A percentile compares a stretch with the other conserved stretches of the same genome.
Evolutionary conservation across 2,797 vertebrate genomes (phyloP).

Genomic region (Diglossa cyanea): DNA sequence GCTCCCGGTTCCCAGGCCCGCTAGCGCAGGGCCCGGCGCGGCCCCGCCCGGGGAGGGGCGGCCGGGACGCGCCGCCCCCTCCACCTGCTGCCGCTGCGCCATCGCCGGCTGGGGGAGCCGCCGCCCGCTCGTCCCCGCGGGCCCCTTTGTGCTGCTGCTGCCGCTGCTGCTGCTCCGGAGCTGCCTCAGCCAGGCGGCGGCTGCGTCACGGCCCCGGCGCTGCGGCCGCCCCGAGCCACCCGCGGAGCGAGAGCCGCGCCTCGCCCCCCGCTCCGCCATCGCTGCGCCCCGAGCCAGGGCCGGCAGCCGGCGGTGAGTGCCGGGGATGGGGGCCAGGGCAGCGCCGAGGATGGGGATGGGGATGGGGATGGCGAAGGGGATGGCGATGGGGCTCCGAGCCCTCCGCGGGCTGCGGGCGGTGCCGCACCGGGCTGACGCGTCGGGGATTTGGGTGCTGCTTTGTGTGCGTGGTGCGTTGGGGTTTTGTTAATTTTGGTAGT

Average conservation of each 20-base stretch:
- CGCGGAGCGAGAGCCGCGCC: neutral
- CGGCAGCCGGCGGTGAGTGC: slow-evolving; percentile 38
- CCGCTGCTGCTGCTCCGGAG: neutral
- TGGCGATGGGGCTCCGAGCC: neutral
- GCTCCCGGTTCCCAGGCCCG: too few species aligned
- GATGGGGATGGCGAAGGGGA: too few species aligned
- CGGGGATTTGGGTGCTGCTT: neutral
- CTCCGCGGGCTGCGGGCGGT: neutral
- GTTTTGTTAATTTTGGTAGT: rapidly evolving
- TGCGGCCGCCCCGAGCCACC: neutral
- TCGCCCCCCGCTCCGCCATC: neutral
- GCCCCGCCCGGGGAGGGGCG: neutral
- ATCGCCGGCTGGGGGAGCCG: neutral
- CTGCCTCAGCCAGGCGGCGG: slow-evolving; percentile 3
- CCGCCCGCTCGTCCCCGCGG: neutral
- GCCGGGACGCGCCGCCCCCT: neutral
- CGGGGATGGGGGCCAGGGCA: neutral
- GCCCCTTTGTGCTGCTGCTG: neutral
- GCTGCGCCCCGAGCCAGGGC: slow-evolving; percentile 1
- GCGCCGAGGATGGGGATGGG: neutral
- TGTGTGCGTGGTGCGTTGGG: neutral
- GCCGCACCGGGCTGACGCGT: neutral
- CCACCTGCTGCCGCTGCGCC: slow-evolving; percentile 50
- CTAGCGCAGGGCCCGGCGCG: neutral
- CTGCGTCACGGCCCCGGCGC: slow-evolving; percentile 32